Percentiles rank a stretch among this genome's conserved stretches.
Conservation (phyloP, 1,140 invertebrate species). For the Diabrotica virgifera region DNA sequence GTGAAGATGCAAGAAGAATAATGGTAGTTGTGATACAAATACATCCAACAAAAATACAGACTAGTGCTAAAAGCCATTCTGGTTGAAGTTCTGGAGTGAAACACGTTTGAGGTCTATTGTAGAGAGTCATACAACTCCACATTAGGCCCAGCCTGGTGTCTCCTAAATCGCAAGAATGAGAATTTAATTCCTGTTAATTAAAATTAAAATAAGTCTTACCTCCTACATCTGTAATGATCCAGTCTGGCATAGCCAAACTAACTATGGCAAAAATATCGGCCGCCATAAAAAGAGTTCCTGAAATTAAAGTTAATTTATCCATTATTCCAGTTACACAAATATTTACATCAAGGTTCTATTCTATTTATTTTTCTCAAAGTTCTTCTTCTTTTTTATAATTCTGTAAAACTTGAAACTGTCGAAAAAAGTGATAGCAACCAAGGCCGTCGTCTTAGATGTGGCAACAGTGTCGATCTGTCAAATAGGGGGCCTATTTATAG, state of each 20-base stretch:
- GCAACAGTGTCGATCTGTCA: too few relatives aligned
- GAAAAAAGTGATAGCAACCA: too few relatives aligned
- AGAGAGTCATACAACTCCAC: slow-evolving; percentile 91
- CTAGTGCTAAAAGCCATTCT: slow-evolving; percentile 87
- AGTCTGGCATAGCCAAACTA: slow-evolving; percentile 90
- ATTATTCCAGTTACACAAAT: slow-evolving; percentile 51
- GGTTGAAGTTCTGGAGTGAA: slow-evolving; percentile 81
- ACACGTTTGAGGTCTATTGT: slow-evolving; percentile 84
- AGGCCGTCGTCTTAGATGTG: too few relatives aligned
- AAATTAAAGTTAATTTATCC: slow-evolving; percentile 91
- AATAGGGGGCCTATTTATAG: too few relatives aligned
- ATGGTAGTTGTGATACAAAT: slow-evolving; percentile 90
- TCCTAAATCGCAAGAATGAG: slow-evolving; percentile 52
- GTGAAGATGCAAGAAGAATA: slow-evolving; percentile 80
- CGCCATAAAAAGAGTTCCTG: slow-evolving; percentile 85
- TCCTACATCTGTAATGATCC: slow-evolving; percentile 93
- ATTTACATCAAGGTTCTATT: too few relatives aligned
- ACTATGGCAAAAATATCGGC: slow-evolving; percentile 93
- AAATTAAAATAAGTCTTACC: slow-evolving; percentile 54
- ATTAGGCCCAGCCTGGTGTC: slow-evolving; percentile 87
- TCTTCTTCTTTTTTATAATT: too few relatives aligned
- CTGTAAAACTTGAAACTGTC: too few relatives aligned
- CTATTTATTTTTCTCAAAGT: too few relatives aligned
- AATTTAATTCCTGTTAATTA: neutral
- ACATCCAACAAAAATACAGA: slow-evolving; percentile 90